Conservation (phyloP, 2,113 vertebrate species). For the Rhodinocichla rosea region DNA sequence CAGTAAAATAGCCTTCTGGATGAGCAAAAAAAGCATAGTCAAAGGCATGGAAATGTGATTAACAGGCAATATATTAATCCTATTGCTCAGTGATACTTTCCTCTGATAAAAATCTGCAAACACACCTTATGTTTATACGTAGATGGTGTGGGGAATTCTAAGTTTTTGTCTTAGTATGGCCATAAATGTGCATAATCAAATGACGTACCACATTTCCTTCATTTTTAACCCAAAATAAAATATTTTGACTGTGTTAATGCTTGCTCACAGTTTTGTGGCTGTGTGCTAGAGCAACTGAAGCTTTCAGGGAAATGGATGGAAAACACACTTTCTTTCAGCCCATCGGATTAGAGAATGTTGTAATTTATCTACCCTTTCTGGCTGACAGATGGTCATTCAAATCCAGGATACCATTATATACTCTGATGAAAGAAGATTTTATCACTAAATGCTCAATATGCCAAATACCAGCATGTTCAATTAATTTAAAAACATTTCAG, state of each 20-base stretch:
- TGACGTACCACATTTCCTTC: rapidly evolving
- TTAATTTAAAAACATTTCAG: conserved; percentile 50
- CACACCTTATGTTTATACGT: not conserved
- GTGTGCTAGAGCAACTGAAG: not conserved
- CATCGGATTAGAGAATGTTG: conserved; percentile 58
- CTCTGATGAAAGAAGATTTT: conserved; percentile 50
- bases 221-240: not conserved
- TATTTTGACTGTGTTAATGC: not conserved
- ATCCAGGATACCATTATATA: conserved; percentile 73
- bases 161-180: not conserved
- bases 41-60: not conserved
- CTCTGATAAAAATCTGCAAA: not conserved
- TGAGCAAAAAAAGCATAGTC: not conserved
- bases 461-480: conserved; percentile 43
- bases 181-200: not conserved
- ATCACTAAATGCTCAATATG: conserved; percentile 50
- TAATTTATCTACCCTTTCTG: conserved; percentile 67
- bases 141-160: not conserved
- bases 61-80: not conserved
- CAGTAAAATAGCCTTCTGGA: not conserved
- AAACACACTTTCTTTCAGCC: conserved; percentile 46
- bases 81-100: not conserved
- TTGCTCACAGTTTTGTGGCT: not conserved
- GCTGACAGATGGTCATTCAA: conserved; percentile 74
- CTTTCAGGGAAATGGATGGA: conserved; percentile 59